These are phyloP conservation scores for Archivesica marissinica DNA, from an alignment of 1,140 invertebrate genomes.

Conservation along the genomic window DNA sequence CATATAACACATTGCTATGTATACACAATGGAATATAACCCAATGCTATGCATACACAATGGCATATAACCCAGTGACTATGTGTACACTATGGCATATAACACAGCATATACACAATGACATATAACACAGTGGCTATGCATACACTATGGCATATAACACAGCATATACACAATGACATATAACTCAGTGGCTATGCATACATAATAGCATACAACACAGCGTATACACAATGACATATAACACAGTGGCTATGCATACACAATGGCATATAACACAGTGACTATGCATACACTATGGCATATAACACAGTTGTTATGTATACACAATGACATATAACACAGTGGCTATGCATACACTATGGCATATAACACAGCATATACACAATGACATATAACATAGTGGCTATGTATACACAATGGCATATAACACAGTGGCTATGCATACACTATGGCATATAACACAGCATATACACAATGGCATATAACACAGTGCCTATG, in stretches of 20 bases:
- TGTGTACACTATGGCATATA: neutral
- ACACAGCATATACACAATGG: neutral
- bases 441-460: too few species aligned
- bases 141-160: neutral
- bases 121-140: slow-evolving; percentile 8
- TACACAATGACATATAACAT: too few species aligned
- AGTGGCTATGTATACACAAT: neutral
- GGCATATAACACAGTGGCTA: slow-evolving; percentile 10
- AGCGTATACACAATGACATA: too few species aligned
- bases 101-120: slow-evolving; percentile 15
- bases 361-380: too few species aligned
- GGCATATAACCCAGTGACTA: too few species aligned
- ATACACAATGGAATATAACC: too few species aligned
- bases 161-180: too few species aligned
- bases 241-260: too few species aligned
- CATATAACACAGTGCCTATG: slow-evolving; percentile 3
- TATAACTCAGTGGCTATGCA: too few species aligned
- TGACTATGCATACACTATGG: neutral
- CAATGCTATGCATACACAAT: slow-evolving; percentile 3
- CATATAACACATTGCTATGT: neutral
- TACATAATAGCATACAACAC: too few species aligned
- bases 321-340: too few species aligned
- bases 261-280: neutral
- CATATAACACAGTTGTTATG: neutral
- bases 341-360: neutral